Evolutionary conservation across 2,888 invertebrate species (phyloP), one percentile per base, ranked within the genome.

Genomic region (Steromphala cineraria): DNA sequence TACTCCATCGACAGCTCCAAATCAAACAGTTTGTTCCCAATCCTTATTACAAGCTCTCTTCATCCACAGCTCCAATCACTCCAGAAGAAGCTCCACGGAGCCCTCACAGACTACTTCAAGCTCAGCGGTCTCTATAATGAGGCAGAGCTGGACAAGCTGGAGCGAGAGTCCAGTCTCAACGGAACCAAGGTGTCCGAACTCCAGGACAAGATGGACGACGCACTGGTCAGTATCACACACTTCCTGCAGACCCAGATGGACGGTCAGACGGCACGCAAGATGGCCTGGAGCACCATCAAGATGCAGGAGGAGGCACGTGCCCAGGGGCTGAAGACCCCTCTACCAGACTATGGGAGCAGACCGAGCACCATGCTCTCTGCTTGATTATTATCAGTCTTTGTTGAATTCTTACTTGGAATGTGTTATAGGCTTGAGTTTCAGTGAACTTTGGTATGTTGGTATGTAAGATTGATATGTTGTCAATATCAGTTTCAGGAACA

Each of bases 61-160:
- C 46, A 77, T 24, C 85, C 82, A 4, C 88, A 92, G 92, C 81
- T 92, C 53, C 87, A 90, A 80, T 86, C 91, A 13, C 83, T 93
- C 52, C 93, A 93, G 84, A 87, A 86, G 78, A 85, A 90, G 56
- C 90, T 93, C 88, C 91, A 92, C 67, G 84, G 86, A 7, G 91
- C 91, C 5, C 87, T 92, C 85, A 80, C 86, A 75, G 91, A 90
- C 74, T 92, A 92, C 81, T 91, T 90, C 87, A 92, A 91, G 80
- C 89, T 89, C 46, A 87, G 92, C 10, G 91, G 92, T 0, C 84
- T 91, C 75, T 92, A 90, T 82, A 92, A 91, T 81, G 82, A 89
- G 55, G 84, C 88, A 0, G 91, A 92, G 80, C 86, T 92, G 46
- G 82, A 84, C 1, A 86, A 90, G 24, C 88, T 92, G 88, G 88